Evolutionary conservation across 2,113 vertebrate species (phyloP), one percentile per base, ranked within the genome.

Genomic region (Oryzias javanicus): DNA sequence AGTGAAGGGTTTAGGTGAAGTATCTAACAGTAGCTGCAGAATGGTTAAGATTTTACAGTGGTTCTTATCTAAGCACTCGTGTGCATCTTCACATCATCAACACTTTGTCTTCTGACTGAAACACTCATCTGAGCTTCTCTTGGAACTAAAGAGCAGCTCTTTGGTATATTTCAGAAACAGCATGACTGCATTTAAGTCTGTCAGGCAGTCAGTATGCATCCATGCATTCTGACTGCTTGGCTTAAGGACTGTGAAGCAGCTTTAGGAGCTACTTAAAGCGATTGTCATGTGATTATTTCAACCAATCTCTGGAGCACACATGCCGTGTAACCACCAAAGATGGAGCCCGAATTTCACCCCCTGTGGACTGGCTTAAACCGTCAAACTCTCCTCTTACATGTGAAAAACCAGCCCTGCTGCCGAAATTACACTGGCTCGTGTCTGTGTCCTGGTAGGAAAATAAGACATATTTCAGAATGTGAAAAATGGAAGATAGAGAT

Each of bases 201-300:
- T 77, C 79, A 80, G 79, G 71, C 76, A 68, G 59, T 78, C 57
- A 41, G 55, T 63, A 57, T 60, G 70, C 60, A 10, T 70, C 76
- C 55, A 44, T 54, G 64, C 73, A 54, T 49, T 41, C 61, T 52
- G 53, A 52, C 48, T 67, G 57, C 69, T 60, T 72, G 69, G 74
- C 78, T 82, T 78, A 76, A 72, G 75, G 65, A 69, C 61, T 76
- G 67, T 60, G 41, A 60, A 40, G 68, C 69, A 72, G 76, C 74
- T 72, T 54, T 10, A 78, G 67, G 67, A 82, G 83, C 59, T 60
- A 77, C 74, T 69, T 84, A 85, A 88, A 67, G 16, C 47, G 70
- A 84, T 87, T 88, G 81, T 74, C 55, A 45, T 76, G 75, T 77
- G 80, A 86, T 86, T 85, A 82, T 79, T 77, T 84, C 42, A 55